Conservation (phyloP, 2,888 invertebrate genomes). For the Acrobasis suavella region DNA sequence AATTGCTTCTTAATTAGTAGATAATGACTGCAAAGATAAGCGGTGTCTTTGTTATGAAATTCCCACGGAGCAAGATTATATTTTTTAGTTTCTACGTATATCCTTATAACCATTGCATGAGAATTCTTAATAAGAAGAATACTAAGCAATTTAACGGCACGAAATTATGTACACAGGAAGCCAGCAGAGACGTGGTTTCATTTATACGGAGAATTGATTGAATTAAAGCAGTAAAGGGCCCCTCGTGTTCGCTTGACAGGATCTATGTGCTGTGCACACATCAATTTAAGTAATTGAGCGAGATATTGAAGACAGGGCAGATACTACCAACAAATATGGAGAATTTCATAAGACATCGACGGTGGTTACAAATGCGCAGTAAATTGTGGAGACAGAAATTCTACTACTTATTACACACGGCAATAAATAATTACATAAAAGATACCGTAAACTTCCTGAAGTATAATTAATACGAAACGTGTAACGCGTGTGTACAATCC, state of each 20-base stretch:
- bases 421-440: conserved; percentile 23
- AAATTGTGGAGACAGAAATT: conserved; percentile 1
- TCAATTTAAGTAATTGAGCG: conserved; percentile 75
- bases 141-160: neutral
- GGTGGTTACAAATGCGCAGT: conserved; percentile 4
- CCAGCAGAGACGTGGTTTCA: conserved; percentile 34
- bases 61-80: conserved; percentile 47
- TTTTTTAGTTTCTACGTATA: conserved; percentile 12
- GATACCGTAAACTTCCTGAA: conserved; percentile 23
- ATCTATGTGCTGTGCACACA: conserved; percentile 73
- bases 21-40: conserved; percentile 49
- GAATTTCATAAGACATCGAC: neutral
- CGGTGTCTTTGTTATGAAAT: conserved; percentile 49
- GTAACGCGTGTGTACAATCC: conserved; percentile 25
- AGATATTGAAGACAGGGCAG: conserved; percentile 31
- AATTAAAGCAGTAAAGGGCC: conserved; percentile 65
- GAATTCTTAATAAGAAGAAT: conserved; percentile 6
- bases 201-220: conserved; percentile 58
- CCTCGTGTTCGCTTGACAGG: conserved; percentile 57
- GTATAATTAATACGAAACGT: conserved; percentile 23
- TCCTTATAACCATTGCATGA: conserved; percentile 4
- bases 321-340: conserved; percentile 12
- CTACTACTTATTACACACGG: neutral
- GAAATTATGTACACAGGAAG: conserved; percentile 26
- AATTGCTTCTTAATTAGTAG: conserved; percentile 48